Percentiles rank a stretch among this genome's conserved stretches.
These are phyloP conservation scores for Lepidocolaptes lacrymiger DNA, from an alignment of 2,797 vertebrate species.

Conservation along the genomic window DNA sequence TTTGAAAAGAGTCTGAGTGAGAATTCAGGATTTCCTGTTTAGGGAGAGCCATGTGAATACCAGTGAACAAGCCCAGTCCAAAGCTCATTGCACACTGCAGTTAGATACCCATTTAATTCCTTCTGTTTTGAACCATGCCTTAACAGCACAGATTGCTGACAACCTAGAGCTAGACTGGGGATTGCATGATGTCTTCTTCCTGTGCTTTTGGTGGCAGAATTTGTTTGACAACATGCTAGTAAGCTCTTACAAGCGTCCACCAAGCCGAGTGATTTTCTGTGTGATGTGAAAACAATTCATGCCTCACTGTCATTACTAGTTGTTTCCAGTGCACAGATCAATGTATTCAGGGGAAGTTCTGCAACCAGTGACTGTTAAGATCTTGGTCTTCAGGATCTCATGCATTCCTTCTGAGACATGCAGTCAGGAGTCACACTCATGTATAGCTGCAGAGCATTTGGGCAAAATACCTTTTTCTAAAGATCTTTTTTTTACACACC, in stretches of 20 bases:
- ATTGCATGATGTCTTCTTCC: neutral
- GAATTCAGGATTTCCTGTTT: slow-evolving; percentile 31
- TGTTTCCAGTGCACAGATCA: neutral
- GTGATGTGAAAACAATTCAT: neutral
- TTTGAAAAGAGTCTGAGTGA: neutral
- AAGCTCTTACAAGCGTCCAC: neutral
- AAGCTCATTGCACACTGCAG: neutral
- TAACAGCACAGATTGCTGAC: neutral
- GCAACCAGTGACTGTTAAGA: neutral
- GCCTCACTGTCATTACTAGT: neutral
- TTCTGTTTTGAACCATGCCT: neutral
- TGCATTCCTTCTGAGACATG: slow-evolving; percentile 40
- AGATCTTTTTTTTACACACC: neutral
- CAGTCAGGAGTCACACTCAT: neutral
- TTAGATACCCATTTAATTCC: neutral
- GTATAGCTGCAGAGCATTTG: neutral
- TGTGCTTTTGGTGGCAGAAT: neutral
- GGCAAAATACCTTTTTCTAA: neutral
- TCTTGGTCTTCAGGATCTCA: neutral
- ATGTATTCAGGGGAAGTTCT: neutral
- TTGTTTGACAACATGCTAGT: neutral
- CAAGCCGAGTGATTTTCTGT: neutral
- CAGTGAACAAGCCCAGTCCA: neutral
- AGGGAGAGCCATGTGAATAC: neutral
- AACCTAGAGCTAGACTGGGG: neutral